A percentile compares a stretch with the other conserved stretches of the same genome.
phyloP scores from a whole-genome alignment of 2,113 vertebrate genomes.

The Hippocampus barbouri region DNA sequence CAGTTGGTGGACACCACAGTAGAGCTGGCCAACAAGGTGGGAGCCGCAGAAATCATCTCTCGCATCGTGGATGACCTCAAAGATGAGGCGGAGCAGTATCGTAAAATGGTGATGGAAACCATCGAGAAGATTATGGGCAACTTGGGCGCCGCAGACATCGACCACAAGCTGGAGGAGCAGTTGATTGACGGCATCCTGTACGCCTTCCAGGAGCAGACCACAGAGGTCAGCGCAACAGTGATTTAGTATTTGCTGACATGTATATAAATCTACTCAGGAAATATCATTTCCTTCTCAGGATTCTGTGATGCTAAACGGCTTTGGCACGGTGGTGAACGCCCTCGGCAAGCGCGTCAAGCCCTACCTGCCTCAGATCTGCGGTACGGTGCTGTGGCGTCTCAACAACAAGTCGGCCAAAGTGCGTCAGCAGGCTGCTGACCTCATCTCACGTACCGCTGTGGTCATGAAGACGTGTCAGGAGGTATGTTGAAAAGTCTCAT shows the following conservation, averaged over 20 bases:
- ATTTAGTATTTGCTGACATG: background rate
- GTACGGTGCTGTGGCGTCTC: constrained; percentile 96
- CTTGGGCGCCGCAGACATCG: constrained; percentile 94
- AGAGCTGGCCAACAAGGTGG: constrained; percentile 97
- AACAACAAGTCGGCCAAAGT: constrained; percentile 99
- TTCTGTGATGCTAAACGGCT: constrained; percentile 98
- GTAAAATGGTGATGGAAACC: constrained; percentile 99
- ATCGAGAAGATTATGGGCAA: constrained; percentile 99
- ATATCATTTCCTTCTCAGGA: constrained; percentile 71
- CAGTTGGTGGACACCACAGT: constrained; percentile 98
- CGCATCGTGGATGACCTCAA: constrained; percentile 98
- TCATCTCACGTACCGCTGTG: constrained; percentile 97
- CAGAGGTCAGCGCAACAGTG: constrained; percentile 76
- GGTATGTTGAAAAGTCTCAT: constrained; percentile 58
- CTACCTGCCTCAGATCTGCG: constrained; percentile 97
- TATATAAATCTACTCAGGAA: background rate
- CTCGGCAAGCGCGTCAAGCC: constrained; percentile 97
- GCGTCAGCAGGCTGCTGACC: constrained; percentile 93
- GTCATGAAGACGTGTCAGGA: constrained; percentile 99
- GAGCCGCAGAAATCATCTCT: constrained; percentile 97
- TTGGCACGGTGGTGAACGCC: constrained; percentile 97
- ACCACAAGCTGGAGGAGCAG: constrained; percentile 98
- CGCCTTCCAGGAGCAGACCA: constrained; percentile 98
- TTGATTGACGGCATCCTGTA: constrained; percentile 97
- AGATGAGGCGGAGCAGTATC: constrained; percentile 97